phyloP scores from a whole-genome alignment of 2,797 vertebrate genomes.

The Notolepis coatsorum region DNA sequence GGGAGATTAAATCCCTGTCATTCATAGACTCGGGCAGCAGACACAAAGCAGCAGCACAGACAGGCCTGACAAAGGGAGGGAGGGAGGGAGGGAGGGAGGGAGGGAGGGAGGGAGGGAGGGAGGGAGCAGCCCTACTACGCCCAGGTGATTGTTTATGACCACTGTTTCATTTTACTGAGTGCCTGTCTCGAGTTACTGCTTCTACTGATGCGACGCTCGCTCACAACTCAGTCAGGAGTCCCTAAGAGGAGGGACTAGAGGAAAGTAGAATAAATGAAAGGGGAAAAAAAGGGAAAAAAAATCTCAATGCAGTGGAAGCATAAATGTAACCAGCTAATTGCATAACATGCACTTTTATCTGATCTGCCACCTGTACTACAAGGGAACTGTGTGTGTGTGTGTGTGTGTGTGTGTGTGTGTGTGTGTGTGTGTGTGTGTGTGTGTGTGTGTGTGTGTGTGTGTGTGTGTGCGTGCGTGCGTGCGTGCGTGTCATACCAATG shows the following conservation, averaged over 20 bases:
- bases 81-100: background rate
- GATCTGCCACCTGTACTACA: too few relatives aligned
- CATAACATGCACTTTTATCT: too few relatives aligned
- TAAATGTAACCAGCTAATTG: too few relatives aligned
- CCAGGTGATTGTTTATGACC: too few relatives aligned
- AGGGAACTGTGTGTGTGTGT: background rate
- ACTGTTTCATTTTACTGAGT: too few relatives aligned
- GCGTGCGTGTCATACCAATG: constrained; percentile 85
- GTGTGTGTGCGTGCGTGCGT: background rate
- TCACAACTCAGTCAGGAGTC: too few relatives aligned
- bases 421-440: background rate
- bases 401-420: background rate
- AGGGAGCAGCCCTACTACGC: background rate
- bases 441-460: background rate
- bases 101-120: background rate
- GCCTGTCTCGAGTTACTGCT: too few relatives aligned
- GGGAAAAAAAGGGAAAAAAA: too few relatives aligned
- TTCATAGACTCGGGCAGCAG: constrained; percentile 29
- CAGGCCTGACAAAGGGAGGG: constrained; percentile 39
- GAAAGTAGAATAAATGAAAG: too few relatives aligned
- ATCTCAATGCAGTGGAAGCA: too few relatives aligned
- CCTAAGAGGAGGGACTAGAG: too few relatives aligned
- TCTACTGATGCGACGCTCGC: too few relatives aligned
- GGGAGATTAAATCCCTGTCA: constrained; percentile 53
- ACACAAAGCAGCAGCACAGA: constrained; percentile 58